These are phyloP conservation scores for Herpetotheres cachinnans DNA, from an alignment of 2,113 vertebrate genomes.

Conservation along the genomic window DNA sequence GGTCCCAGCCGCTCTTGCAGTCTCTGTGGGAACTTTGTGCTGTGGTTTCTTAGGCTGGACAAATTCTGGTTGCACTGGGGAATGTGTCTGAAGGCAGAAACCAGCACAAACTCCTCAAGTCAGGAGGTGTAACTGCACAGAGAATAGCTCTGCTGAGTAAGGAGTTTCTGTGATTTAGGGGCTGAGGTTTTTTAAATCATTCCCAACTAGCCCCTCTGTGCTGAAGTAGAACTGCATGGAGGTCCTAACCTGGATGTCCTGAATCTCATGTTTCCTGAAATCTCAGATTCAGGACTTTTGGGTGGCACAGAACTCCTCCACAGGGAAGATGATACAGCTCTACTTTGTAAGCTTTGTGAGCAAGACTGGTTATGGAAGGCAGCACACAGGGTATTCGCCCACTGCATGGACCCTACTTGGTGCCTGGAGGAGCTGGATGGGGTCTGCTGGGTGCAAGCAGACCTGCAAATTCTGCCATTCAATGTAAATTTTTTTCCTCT, in stretches of 20 bases:
- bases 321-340: not conserved
- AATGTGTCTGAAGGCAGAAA: not conserved
- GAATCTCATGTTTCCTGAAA: not conserved
- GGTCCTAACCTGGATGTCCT: not conserved
- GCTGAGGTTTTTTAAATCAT: accelerated
- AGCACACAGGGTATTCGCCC: not conserved
- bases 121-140: not conserved
- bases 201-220: not conserved
- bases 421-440: not conserved
- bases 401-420: not conserved
- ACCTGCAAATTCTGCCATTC: not conserved
- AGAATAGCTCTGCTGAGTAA: not conserved
- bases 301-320: not conserved
- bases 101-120: not conserved
- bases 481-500: not conserved
- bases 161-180: not conserved
- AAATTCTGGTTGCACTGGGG: not conserved
- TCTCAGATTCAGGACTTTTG: not conserved
- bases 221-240: not conserved
- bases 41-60: not conserved
- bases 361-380: not conserved
- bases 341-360: not conserved
- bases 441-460: not conserved
- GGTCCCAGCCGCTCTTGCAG: not conserved
- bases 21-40: not conserved